phyloP scores from a whole-genome alignment of 2,113 vertebrate species.

The Grammomys surdaster region DNA sequence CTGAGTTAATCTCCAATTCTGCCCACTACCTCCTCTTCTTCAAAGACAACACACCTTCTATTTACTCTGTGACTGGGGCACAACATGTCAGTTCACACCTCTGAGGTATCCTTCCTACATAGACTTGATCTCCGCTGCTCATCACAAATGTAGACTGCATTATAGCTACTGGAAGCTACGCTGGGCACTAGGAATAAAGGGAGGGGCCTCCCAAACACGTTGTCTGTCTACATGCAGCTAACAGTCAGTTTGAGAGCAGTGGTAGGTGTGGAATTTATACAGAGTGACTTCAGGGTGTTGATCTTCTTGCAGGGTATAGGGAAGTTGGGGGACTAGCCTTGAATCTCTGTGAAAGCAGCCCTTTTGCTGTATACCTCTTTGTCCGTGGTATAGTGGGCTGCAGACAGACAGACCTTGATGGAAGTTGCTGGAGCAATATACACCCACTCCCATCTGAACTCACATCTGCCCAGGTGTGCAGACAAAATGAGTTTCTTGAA shows the following conservation, averaged over 20 bases:
- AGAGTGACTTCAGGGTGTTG: background rate
- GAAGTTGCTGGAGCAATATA: background rate
- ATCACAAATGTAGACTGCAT: too few relatives aligned
- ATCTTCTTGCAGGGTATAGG: accelerated
- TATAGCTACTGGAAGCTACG: background rate
- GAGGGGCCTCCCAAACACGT: accelerated
- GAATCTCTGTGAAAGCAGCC: background rate
- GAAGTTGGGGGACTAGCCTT: background rate
- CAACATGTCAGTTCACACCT: background rate
- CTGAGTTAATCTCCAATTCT: background rate
- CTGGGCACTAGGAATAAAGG: background rate
- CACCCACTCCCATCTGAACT: background rate
- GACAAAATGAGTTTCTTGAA: background rate
- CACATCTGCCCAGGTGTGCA: background rate
- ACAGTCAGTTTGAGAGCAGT: background rate
- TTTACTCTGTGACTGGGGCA: background rate
- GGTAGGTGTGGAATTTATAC: background rate
- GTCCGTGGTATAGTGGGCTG: background rate
- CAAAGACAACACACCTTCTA: background rate
- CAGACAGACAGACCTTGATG: background rate
- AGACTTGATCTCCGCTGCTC: background rate
- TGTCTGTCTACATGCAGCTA: background rate
- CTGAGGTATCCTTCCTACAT: background rate
- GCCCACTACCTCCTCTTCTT: too few relatives aligned
- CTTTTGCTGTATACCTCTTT: background rate